Percentiles rank a stretch among this genome's conserved stretches.
phyloP scores from a whole-genome alignment of 2,888 invertebrate species.

The Sinelater perroti region DNA sequence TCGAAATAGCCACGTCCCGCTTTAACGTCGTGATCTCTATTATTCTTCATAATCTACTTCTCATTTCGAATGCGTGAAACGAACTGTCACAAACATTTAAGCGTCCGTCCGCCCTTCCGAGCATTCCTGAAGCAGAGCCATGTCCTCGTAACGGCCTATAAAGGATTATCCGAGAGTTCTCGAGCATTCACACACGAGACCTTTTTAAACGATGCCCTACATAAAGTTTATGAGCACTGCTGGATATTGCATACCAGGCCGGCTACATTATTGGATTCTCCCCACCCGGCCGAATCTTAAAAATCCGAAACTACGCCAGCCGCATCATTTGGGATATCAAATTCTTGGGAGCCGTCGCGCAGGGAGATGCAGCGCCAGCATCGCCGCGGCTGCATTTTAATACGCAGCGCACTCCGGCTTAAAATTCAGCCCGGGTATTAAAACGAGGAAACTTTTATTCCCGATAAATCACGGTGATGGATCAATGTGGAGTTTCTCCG shows the following conservation, averaged over 20 bases:
- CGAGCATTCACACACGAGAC: neutral
- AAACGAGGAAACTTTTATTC: neutral
- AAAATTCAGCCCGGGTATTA: neutral
- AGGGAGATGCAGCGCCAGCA: no score
- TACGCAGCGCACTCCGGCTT: neutral
- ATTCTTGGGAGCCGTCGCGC: no score
- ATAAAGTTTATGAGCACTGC: neutral
- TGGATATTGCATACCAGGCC: conserved; percentile 3
- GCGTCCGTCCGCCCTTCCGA: no score
- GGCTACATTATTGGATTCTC: neutral
- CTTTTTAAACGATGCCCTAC: neutral
- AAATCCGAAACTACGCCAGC: neutral
- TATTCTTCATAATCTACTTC: no score
- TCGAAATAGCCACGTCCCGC: no score
- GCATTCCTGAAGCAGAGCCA: no score
- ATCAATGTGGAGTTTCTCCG: neutral
- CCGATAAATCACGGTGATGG: neutral
- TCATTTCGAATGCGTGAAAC: no score
- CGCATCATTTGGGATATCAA: no score
- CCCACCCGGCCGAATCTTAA: neutral
- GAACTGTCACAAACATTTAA: no score
- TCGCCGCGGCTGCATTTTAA: no score
- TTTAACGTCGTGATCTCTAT: no score
- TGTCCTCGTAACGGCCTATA: neutral
- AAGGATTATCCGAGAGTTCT: neutral